Percentiles rank a stretch among this genome's conserved stretches.
phyloP scores from a whole-genome alignment of 2,888 invertebrate species.

The Drosophila parthenogenetica region DNA sequence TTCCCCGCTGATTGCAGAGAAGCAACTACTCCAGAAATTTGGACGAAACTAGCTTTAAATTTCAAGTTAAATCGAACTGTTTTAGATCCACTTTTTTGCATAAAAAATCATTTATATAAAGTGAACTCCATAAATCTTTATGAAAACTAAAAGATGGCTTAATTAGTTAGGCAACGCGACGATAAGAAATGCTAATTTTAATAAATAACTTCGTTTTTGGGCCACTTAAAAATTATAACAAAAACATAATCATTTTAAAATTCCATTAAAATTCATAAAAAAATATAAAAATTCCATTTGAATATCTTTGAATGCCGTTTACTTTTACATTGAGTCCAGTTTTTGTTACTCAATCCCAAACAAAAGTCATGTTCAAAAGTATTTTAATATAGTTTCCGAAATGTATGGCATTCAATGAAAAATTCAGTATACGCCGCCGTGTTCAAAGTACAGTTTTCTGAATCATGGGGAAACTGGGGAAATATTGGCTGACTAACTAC shows the following conservation, averaged over 20 bases:
- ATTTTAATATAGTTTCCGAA: not conserved
- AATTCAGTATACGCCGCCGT: conserved; percentile 43
- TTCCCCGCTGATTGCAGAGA: conserved; percentile 45
- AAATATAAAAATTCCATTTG: conserved; percentile 1
- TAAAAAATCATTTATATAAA: conserved; percentile 1
- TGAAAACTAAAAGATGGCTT: conserved; percentile 25
- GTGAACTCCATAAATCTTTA: not conserved
- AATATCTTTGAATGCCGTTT: conserved; percentile 11
- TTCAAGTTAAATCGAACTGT: not conserved
- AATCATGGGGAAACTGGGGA: not conserved
- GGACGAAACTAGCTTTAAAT: conserved; percentile 3
- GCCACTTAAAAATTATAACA: not conserved
- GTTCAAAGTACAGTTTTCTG: not conserved
- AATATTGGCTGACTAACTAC: conserved; percentile 17
- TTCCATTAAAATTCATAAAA: conserved; percentile 10
- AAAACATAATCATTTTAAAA: conserved; percentile 9
- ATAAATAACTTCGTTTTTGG: conserved; percentile 10
- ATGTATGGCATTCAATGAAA: not conserved
- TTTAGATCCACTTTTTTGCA: not conserved
- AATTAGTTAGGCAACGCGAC: not conserved
- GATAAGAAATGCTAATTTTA: conserved; percentile 13
- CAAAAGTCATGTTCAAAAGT: not conserved
- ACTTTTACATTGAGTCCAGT: conserved; percentile 2
- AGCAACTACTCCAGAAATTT: conserved; percentile 17
- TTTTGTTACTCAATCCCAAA: conserved; percentile 4